Base-by-base conservation (phyloP, 2,888 invertebrate species). In the Platynereis dumerilii region DNA sequence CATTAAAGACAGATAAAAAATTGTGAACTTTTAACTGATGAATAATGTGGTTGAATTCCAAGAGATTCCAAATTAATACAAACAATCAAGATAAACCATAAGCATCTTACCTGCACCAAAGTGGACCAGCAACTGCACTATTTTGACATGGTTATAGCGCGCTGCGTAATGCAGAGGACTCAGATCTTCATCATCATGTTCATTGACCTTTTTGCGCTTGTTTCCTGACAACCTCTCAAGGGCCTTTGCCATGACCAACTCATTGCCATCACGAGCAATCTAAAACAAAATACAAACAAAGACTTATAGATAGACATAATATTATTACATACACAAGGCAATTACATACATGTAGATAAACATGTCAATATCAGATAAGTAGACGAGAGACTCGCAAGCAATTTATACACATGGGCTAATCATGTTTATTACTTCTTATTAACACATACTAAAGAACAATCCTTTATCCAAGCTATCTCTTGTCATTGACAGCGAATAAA, bases 141-240 rank as follows among this genome's bases (percentile, higher is more conserved):
- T 78, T 24, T 71, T 72, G 1, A 80, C 73, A 63, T 84, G 84
- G 66, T 84, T 83, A 74, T 85, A 84, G 17, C 85, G 80, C 3
- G 85, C 83, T 20, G 86, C 86, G 69, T 85, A 85, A 74, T 86
- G 86, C 22, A 86, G 76, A 0, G 85, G 81, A 5, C 82, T 78
- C 28, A 85, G 71, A 17, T 78, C 77, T 57, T 83, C 80, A 12
- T 80, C 81, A 70, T 86, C 86, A 39, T 79, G 74, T 44, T 75
- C 70, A 70, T 86, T 84, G 45, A 86, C 78, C 63, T 78, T 78
- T 61, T 75, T 75, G 63, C 73, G 75, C 15, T 73, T 60, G 60
- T 73, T 72, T 3, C 72, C 68, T 7, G 42, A 48, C 61, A 80
- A 68, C 55, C 76, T 72, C 12, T 72, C 69, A 0, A 83, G 65